Evolutionary conservation across 2,888 invertebrate genomes (phyloP), one percentile per base, ranked within the genome.

Genomic region (Drosophila villosipedis): DNA sequence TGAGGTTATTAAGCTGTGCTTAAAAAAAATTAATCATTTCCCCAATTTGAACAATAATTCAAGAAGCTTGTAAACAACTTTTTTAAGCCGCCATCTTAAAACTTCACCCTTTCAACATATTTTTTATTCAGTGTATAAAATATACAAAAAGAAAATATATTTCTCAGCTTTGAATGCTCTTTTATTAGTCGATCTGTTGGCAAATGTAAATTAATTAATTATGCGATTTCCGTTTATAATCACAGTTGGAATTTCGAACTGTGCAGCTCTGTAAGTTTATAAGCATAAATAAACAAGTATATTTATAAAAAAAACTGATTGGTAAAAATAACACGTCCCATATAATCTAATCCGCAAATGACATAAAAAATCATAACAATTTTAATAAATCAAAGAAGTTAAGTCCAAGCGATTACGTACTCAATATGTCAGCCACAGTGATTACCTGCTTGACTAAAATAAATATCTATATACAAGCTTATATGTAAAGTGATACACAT

Each of bases 381-480:
- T 31, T 31, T 4, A 3, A 22, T 69, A 37, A 53, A 59, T 43
- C 25, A 35, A 37, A 19, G 37, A 31, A 69, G 37, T 43, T 41
- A 22, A 60, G 12, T 31, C 30, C n/a, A 6, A 31, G 16, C 5
- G 25, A 33, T 68, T 64, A 37, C 6, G 25, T 28, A 33, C 39
- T 37, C 28, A 41, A n/a, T 28, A 25, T 35, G 12, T n/a, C 6
- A 58, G 7, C 10, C 6, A 31, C 6, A 22, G 31, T 30, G 58
- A 37, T 49, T 53, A 37, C 22, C 14, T 22, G 30, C 6, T 52
- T 30, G 49, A 28, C 59, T 22, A 35, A 63, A 53, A 37, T 37
- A 61, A 61, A 50, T 30, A 67, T 25, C 43, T 16, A 52, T 30
- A 64, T 22, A 59, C 25, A 37, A 28, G 31, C 47, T 47, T 30